Conservation (phyloP, 2,888 invertebrate genomes). For the Bibio marci region DNA sequence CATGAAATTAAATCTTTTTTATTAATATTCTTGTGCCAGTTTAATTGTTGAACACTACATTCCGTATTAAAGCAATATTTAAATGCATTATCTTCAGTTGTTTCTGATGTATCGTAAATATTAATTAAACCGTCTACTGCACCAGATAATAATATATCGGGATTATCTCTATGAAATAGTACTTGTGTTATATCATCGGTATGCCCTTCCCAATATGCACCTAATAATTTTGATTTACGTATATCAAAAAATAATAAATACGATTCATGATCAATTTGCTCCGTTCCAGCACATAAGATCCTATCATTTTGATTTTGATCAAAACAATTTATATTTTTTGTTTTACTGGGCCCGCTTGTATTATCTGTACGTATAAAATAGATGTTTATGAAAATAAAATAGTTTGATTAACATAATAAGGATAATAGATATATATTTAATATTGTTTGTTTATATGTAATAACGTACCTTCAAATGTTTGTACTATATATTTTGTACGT, state of each 20-base stretch:
- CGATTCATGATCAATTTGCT: slow-evolving; percentile 38
- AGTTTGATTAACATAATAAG: too few relatives aligned
- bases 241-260: slow-evolving; percentile 71
- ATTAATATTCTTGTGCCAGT: slow-evolving; percentile 29
- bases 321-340: slow-evolving; percentile 47
- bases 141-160: slow-evolving; percentile 52
- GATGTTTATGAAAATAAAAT: too few relatives aligned
- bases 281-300: slow-evolving; percentile 59
- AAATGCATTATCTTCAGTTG: slow-evolving; percentile 64
- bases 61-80: slow-evolving; percentile 59
- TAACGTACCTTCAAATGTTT: background rate
- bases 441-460: too few relatives aligned
- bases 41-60: slow-evolving; percentile 49
- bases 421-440: too few relatives aligned
- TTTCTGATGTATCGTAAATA: slow-evolving; percentile 56
- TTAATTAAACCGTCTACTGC: slow-evolving; percentile 76
- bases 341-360: too few relatives aligned
- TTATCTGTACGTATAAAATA: too few relatives aligned
- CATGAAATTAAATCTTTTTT: slow-evolving; percentile 33
- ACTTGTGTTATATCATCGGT: slow-evolving; percentile 63
- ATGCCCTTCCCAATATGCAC: slow-evolving; percentile 72
- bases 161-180: slow-evolving; percentile 50
- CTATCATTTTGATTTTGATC: slow-evolving; percentile 54
- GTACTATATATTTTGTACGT: slow-evolving; percentile 12
- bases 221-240: slow-evolving; percentile 41